phyloP scores from a whole-genome alignment of 2,797 vertebrate species.

The Urophycis tenuis region DNA sequence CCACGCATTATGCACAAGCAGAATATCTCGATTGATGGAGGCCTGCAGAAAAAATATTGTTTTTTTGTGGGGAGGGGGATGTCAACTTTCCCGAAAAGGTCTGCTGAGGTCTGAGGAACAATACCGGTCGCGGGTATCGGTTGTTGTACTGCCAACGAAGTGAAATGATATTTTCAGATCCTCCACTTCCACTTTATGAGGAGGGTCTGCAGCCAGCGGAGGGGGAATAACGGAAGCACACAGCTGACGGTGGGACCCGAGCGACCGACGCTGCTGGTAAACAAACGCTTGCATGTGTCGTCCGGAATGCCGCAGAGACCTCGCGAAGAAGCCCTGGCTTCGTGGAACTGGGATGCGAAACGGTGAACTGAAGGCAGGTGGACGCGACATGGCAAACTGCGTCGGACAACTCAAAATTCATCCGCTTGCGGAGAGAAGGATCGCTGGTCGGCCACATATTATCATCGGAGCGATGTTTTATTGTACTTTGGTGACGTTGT shows the following conservation, averaged over 20 bases:
- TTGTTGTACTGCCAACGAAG: background rate
- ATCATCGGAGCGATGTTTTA: background rate
- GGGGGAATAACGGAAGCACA: constrained; percentile 33
- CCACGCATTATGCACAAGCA: background rate
- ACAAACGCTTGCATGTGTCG: constrained; percentile 35
- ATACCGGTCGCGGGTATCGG: background rate
- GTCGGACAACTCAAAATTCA: constrained; percentile 41
- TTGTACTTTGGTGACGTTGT: background rate
- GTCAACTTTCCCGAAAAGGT: background rate
- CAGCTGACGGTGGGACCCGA: constrained; percentile 1
- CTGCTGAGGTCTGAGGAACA: background rate
- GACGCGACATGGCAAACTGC: constrained; percentile 48
- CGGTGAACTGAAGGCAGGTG: constrained; percentile 40
- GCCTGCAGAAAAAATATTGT: background rate
- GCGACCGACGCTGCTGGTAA: constrained; percentile 20
- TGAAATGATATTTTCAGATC: constrained; percentile 13
- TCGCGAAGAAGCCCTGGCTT: background rate
- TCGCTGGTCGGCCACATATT: constrained; percentile 19
- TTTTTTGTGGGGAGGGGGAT: background rate
- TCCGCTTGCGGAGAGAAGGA: constrained; percentile 32
- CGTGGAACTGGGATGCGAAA: background rate
- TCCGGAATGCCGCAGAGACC: constrained; percentile 3
- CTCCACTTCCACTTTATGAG: constrained; percentile 19
- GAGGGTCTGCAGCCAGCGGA: constrained; percentile 15
- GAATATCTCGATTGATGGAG: background rate